Conservation (phyloP, 2,888 invertebrate species). For the Agrochola lota region DNA sequence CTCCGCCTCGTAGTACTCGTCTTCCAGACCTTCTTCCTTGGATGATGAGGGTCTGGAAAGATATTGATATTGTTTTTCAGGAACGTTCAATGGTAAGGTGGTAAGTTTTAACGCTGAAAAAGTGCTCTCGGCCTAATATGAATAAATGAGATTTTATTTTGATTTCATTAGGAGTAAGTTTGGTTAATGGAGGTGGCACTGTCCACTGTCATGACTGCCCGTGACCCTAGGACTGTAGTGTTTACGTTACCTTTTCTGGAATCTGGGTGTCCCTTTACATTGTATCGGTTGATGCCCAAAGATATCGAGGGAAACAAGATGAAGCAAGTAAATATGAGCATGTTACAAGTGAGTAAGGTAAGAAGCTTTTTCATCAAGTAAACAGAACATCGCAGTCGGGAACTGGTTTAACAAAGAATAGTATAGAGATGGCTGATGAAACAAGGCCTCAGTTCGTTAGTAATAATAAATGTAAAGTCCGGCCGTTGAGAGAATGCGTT, state of each 20-base stretch:
- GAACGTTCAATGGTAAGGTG: neutral
- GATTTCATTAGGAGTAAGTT: neutral
- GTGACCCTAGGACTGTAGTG: neutral
- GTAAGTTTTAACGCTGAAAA: neutral
- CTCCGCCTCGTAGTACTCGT: slow-evolving; percentile 91
- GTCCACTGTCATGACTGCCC: no score
- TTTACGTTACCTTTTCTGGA: neutral
- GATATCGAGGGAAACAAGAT: neutral
- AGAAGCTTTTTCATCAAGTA: neutral
- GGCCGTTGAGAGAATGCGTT: no score
- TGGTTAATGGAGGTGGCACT: neutral
- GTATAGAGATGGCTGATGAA: neutral
- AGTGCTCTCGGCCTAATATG: neutral
- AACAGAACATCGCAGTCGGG: neutral
- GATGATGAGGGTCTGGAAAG: slow-evolving; percentile 91
- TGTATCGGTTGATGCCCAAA: neutral
- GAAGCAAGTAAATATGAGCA: neutral
- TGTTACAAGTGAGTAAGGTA: neutral
- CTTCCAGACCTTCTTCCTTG: slow-evolving; percentile 89
- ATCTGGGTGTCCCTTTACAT: neutral
- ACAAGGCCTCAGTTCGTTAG: neutral
- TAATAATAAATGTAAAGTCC: neutral
- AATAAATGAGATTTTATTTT: neutral
- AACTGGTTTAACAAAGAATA: neutral
- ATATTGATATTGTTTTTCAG: neutral